These are phyloP conservation scores for Setipinna tenuifilis DNA, from an alignment of 2,797 vertebrate genomes.

Conservation along the genomic window DNA sequence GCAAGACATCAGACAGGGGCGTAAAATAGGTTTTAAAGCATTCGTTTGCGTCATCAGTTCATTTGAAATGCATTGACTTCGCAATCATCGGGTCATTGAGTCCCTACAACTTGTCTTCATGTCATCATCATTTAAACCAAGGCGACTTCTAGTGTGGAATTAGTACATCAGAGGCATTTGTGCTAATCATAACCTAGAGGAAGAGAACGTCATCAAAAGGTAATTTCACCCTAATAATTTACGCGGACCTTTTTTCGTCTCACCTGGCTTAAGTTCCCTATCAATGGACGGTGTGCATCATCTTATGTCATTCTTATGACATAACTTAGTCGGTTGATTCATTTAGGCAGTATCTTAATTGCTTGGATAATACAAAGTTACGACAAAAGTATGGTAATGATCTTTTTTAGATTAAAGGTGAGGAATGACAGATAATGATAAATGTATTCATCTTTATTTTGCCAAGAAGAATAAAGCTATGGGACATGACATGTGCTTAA, in stretches of 20 bases:
- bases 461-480: constrained; percentile 18
- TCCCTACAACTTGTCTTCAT: neutral
- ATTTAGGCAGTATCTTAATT: neutral
- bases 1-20: neutral
- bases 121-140: neutral
- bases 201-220: neutral
- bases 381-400: neutral
- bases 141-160: constrained; percentile 9
- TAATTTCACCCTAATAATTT: constrained; percentile 5
- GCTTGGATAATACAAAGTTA: neutral
- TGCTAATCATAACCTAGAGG: neutral
- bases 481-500: constrained; percentile 50
- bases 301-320: neutral
- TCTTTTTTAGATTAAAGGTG: neutral
- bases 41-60: neutral
- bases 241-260: neutral
- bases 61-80: neutral
- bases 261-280: neutral
- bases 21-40: neutral
- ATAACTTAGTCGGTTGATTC: neutral
- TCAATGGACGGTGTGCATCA: neutral
- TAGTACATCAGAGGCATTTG: neutral
- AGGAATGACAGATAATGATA: neutral
- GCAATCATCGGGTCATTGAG: neutral
- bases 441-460: constrained; percentile 3